Base-by-base conservation (phyloP, 2,797 vertebrate species). In the Sarcophilus harrisii region DNA sequence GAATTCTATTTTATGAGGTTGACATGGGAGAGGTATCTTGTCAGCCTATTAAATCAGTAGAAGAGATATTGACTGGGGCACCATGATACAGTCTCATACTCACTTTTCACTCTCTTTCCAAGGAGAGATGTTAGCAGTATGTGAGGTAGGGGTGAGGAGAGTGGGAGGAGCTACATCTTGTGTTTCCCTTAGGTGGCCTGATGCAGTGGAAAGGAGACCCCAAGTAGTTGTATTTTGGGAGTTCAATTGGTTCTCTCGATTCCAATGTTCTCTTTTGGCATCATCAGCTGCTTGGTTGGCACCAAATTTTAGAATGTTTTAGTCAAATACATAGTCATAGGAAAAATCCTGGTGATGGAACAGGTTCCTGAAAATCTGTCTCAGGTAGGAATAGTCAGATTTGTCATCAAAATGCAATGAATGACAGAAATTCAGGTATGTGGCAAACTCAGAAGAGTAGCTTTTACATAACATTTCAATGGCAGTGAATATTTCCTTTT, bases 401-500 rank as follows among this genome's bases (percentile, higher is more conserved):
- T 99, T 99, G 98, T 99, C 99, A 91, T 99, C 99, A 59, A 99
- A 99, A 94, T 99, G 99, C 97, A 99, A 98, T 4, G 99, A 99
- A 55, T 99, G 99, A 97, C 99, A 99, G 98, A 99, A 99, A 97
- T 99, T 99, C 98, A 99, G 99, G 98, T 99, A 99, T 0, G 99
- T 99, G 94, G 99, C 99, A 98, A 99, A 99, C 97, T 99, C 99
- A 24, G 99, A 99, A 27, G 99, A 99, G 97, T 99, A 99, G 98
- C 99, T 99, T 99, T 99, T 99, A 98, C 99, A 99, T 90, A 99
- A 99, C 98, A 99, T 99, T 98, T 99, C 99, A 18, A 99, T 99
- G 97, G 99, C 99, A 8, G 99, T 99, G 95, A 99, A 99, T 99
- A 99, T 99, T 98, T 99, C 99, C 99, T 99, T 99, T 99, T 99